Evolutionary conservation across 2,797 vertebrate species (phyloP).

Genomic region (Pogoniulus pusillus): DNA sequence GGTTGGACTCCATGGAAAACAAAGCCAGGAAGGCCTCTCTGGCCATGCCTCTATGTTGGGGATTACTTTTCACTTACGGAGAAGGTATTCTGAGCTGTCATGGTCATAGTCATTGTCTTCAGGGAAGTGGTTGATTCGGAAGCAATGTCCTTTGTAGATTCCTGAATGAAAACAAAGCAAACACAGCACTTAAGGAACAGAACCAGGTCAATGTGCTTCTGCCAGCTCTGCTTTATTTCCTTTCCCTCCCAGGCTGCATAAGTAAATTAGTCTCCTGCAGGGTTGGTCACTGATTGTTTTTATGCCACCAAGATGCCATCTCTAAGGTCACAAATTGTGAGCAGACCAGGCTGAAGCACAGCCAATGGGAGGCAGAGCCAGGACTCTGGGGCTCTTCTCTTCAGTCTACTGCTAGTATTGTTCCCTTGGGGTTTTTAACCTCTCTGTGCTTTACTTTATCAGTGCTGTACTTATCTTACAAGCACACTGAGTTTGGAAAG

Average conservation of each 20-base stretch:
- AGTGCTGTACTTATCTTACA: background rate
- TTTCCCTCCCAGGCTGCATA: background rate
- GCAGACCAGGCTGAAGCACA: background rate
- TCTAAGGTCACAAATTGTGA: background rate
- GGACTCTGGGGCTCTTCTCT: background rate
- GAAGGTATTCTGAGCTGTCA: conserved; percentile 97
- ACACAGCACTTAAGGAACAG: background rate
- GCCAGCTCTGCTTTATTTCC: background rate
- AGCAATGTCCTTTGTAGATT: conserved; percentile 94
- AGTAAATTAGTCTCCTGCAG: background rate
- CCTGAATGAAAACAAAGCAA: conserved; percentile 77
- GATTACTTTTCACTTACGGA: conserved; percentile 84
- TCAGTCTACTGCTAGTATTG: background rate
- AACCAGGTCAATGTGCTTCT: background rate
- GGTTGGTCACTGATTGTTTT: background rate
- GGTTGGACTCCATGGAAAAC: background rate
- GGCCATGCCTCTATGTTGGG: background rate
- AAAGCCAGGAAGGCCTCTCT: background rate
- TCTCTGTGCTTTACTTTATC: conserved; percentile 37
- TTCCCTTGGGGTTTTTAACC: background rate
- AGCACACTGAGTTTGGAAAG: background rate
- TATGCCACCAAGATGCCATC: background rate
- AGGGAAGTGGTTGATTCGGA: conserved; percentile 98
- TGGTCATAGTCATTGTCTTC: conserved; percentile 98
- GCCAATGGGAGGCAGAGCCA: background rate